Base-by-base conservation (phyloP, 92 coral and sea anemone genomes). In the Porites divaricata region DNA sequence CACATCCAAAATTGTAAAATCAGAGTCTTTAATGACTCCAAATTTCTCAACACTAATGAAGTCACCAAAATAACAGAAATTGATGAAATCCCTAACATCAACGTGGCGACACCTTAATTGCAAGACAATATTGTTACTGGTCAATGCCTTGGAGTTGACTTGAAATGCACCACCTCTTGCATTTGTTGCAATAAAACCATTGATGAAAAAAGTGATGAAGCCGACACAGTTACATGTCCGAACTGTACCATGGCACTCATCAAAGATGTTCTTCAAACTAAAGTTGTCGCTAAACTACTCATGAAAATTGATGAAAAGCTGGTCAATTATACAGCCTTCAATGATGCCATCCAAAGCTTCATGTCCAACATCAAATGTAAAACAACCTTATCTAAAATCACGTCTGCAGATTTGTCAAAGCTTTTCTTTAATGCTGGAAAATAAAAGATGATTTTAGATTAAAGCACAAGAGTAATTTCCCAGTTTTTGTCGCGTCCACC, bases 401-500 rank as follows among this genome's bases (percentile, higher is more conserved):
- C 69, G 81, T 62, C 76, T 75, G 82, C 75, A 50, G 81, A 84
- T 63, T 76, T 75, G 66, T 75, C 74, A 25, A 20, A 63, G 74
- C 51, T 85, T 24, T 65, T 76, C 52, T 59, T 78, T 59, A 69
- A 77, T n/a, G 77, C 84, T 24, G 89, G 89, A 63, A 63, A 85
- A 77, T 77, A 66, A 67, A 49, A 85, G 35, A 77, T 85, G 83
- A 77, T 85, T 77, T 16, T 66, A 78, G 78, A 70, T 79, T 68
- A 85, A 85, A 78, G 63, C 67, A 76, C 89, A 23, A 51, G 69
- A 85, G 66, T 68, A 85, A 76, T 76, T 20, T 50, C 88, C 22
- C 88, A 77, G 88, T 76, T 50, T 78, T 74, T 85, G 88, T 84
- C n/a, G n/a, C n/a, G n/a, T n/a, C n/a, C n/a, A n/a, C n/a, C n/a